Conservation (phyloP, 2,888 invertebrate species). For the Diarsia dahlii region DNA sequence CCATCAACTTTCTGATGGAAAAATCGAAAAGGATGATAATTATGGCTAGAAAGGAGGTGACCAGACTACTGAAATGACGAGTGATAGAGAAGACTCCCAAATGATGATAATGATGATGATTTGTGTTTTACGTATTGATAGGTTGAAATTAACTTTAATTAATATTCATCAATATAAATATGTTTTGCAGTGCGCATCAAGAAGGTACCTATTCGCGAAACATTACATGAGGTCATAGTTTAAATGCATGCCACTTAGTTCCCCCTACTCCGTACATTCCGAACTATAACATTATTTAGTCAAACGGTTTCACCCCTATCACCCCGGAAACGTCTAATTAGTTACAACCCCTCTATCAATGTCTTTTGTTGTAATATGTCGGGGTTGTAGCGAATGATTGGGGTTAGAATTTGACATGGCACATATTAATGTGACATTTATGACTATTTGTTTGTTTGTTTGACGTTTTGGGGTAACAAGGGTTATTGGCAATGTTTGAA, state of each 20-base stretch:
- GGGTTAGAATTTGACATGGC: slow-evolving; percentile 36
- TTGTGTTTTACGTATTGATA: not conserved
- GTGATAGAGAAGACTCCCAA: not conserved
- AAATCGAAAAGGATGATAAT: not conserved
- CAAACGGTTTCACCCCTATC: slow-evolving; percentile 18
- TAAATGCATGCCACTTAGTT: slow-evolving; percentile 11
- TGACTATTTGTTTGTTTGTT: slow-evolving; percentile 16
- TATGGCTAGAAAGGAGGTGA: not conserved
- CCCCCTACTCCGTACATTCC: slow-evolving; percentile 7
- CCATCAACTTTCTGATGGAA: too few relatives aligned
- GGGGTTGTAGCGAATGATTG: slow-evolving; percentile 40
- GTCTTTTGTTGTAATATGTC: slow-evolving; percentile 40
- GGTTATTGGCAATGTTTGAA: slow-evolving; percentile 17
- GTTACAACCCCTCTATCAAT: slow-evolving; percentile 29
- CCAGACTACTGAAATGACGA: not conserved
- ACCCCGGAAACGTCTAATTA: slow-evolving; percentile 43
- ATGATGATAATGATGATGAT: too few relatives aligned
- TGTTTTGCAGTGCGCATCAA: not conserved
- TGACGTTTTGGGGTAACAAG: slow-evolving; percentile 17
- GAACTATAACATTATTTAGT: slow-evolving; percentile 33
- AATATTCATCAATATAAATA: not conserved
- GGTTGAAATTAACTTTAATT: not conserved
- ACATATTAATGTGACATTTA: slow-evolving; percentile 26
- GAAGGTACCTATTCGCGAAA: slow-evolving; percentile 7
- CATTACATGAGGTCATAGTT: not conserved